Evolutionary conservation across 2,888 invertebrate species (phyloP).

Genomic region (Brassicogethes aeneus): DNA sequence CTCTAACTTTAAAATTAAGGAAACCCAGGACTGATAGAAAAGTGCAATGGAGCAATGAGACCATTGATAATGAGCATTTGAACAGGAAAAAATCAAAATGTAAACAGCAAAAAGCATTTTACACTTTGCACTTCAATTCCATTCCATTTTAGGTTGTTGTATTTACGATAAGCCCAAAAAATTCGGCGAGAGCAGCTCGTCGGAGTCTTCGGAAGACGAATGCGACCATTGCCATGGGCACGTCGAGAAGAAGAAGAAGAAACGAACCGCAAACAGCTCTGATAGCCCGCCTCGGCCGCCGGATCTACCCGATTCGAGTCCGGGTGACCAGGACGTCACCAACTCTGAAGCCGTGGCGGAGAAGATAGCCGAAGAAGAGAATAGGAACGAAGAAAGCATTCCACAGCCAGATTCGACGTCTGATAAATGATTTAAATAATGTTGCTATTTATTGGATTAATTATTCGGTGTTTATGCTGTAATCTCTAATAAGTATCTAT

Average conservation of each 20-base stretch:
- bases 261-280: constrained; percentile 7
- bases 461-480: too few relatives aligned
- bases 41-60: constrained; percentile 83
- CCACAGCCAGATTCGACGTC: background rate
- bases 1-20: constrained; percentile 55
- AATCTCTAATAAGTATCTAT: too few relatives aligned
- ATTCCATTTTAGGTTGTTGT: too few relatives aligned
- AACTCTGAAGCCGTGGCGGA: background rate
- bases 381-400: background rate
- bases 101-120: constrained; percentile 45
- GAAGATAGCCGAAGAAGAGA: background rate
- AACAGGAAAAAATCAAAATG: constrained; percentile 96
- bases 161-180: constrained; percentile 84
- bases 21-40: constrained; percentile 66
- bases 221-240: constrained; percentile 84
- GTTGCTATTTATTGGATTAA: too few relatives aligned
- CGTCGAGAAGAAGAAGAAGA: constrained; percentile 50
- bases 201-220: constrained; percentile 63
- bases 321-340: background rate
- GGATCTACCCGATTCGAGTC: background rate
- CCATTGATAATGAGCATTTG: constrained; percentile 92
- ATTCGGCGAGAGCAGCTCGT: constrained; percentile 83
- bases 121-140: too few relatives aligned
- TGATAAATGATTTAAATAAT: too few relatives aligned
- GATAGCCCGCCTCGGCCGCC: constrained; percentile 4